Evolutionary conservation across 2,113 vertebrate genomes (phyloP).

Genomic region (Cyprinodon brontotheroides): DNA sequence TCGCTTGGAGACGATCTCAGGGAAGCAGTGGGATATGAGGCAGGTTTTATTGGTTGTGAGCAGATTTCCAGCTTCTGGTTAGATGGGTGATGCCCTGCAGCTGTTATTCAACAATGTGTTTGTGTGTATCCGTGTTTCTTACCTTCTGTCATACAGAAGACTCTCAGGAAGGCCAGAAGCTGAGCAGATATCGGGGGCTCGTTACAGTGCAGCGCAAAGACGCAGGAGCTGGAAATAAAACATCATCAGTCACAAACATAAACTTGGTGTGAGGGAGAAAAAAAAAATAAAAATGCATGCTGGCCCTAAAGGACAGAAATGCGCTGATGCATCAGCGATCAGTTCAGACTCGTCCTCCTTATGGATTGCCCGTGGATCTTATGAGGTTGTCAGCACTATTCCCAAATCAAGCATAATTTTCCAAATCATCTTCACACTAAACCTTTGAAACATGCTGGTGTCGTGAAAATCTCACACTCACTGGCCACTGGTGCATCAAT

Average conservation of each 20-base stretch:
- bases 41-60: constrained; percentile 9
- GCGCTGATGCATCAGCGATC: background rate
- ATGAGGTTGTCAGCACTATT: background rate
- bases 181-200: constrained; percentile 96
- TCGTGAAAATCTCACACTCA: too few species aligned
- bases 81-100: background rate
- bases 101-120: background rate
- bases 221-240: constrained; percentile 84
- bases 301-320: background rate
- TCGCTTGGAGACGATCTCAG: background rate
- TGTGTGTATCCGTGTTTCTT: constrained; percentile 45
- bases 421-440: too few species aligned
- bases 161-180: constrained; percentile 94
- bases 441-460: too few species aligned
- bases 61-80: constrained; percentile 1
- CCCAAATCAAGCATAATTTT: background rate
- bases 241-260: background rate
- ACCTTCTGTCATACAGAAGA: constrained; percentile 99
- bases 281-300: background rate
- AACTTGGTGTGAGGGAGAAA: background rate
- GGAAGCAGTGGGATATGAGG: background rate
- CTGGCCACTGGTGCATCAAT: background rate
- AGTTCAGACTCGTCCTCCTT: background rate
- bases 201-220: constrained; percentile 91
- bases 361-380: background rate